phyloP scores from a whole-genome alignment of 2,113 vertebrate genomes.

The Thalassoma bifasciatum region DNA sequence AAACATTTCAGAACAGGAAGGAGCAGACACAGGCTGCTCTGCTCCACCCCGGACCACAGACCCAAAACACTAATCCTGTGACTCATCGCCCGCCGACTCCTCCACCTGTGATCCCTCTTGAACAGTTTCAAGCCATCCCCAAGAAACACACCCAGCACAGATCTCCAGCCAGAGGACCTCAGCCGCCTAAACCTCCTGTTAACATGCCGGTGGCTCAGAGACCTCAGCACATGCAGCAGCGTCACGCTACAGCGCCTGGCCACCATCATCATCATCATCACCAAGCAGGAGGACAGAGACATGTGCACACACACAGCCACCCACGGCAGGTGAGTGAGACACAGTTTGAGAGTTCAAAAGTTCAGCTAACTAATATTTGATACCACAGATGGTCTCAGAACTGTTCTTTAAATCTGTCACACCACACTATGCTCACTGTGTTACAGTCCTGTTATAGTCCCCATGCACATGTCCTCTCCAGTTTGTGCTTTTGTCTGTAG shows the following conservation, averaged over 20 bases:
- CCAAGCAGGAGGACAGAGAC: conserved; percentile 31
- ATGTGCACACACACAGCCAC: conserved; percentile 40
- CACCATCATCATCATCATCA: conserved; percentile 53
- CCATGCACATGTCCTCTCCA: conserved; percentile 11
- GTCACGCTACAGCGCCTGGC: neutral
- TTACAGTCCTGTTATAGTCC: neutral
- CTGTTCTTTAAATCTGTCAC: conserved; percentile 35
- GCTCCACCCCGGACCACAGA: conserved; percentile 44
- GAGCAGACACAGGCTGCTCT: conserved; percentile 77
- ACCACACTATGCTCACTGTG: neutral
- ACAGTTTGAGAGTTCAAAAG: conserved; percentile 7
- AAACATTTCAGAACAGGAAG: conserved; percentile 64
- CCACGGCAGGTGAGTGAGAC: conserved; percentile 71
- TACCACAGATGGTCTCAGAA: conserved; percentile 29
- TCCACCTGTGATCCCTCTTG: conserved; percentile 73
- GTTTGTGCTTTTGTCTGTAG: conserved; percentile 17
- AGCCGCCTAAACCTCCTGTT: conserved; percentile 53
- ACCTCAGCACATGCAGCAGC: conserved; percentile 28
- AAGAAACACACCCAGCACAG: conserved; percentile 50
- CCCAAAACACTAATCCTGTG: conserved; percentile 14
- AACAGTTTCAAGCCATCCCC: conserved; percentile 76
- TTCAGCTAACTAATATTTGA: conserved; percentile 23
- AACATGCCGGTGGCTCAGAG: conserved; percentile 56
- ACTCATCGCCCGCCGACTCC: conserved; percentile 61
- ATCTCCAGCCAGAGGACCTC: conserved; percentile 36